These are phyloP conservation scores for Cremastinae sp. DNA, from an alignment of 2,888 invertebrate species.

Conservation along the genomic window DNA sequence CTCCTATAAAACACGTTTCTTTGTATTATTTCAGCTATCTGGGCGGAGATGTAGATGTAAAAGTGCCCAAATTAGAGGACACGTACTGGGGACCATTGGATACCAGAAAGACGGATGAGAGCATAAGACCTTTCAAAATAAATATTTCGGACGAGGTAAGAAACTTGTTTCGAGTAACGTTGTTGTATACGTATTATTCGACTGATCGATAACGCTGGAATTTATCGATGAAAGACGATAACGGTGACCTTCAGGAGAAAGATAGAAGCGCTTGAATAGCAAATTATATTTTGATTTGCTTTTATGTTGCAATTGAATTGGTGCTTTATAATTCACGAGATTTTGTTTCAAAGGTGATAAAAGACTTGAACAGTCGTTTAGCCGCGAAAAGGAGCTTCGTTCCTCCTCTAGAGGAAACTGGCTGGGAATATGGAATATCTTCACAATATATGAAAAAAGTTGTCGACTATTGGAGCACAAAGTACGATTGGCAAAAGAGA, in stretches of 20 bases:
- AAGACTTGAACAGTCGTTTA: conserved; percentile 84
- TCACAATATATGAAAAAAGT: conserved; percentile 85
- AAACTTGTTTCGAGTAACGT: background rate
- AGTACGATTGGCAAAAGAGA: conserved; percentile 87
- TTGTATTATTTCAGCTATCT: conserved; percentile 33
- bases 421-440: conserved; percentile 92
- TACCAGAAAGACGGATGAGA: conserved; percentile 79
- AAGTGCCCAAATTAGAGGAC: conserved; percentile 73
- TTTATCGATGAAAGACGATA: too few species aligned
- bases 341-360: conserved; percentile 81
- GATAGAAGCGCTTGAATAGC: too few species aligned
- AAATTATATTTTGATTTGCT: background rate
- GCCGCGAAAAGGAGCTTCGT: conserved; percentile 81
- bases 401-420: conserved; percentile 85
- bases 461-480: conserved; percentile 89
- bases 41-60: conserved; percentile 20
- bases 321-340: background rate
- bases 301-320: background rate
- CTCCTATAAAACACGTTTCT: background rate
- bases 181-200: too few species aligned
- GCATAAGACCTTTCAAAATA: conserved; percentile 84
- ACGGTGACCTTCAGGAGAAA: background rate
- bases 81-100: conserved; percentile 84
- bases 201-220: too few species aligned
- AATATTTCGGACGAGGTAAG: conserved; percentile 83